These are phyloP conservation scores for Microtus obscurus DNA, from an alignment of 2,797 vertebrate species.

Conservation along the genomic window DNA sequence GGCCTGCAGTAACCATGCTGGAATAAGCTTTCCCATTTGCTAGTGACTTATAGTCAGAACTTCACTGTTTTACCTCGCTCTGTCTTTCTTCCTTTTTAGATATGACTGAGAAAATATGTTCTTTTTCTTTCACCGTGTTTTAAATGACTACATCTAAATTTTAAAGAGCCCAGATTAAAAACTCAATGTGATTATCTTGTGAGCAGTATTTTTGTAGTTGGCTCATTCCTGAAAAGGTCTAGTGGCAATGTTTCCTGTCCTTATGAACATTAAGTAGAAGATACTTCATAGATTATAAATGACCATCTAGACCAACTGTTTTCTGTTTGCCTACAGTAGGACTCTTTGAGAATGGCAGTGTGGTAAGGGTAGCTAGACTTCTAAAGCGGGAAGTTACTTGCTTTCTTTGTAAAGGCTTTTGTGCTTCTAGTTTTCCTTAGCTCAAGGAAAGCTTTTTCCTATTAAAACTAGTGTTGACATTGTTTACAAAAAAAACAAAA, in stretches of 20 bases:
- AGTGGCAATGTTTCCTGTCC: not conserved
- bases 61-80: not conserved
- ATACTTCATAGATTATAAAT: not conserved
- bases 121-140: not conserved
- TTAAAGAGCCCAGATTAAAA: not conserved
- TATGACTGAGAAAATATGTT: constrained; percentile 6
- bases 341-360: not conserved
- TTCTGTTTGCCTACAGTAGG: not conserved
- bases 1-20: not conserved
- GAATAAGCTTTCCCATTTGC: constrained; percentile 29
- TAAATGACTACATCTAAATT: not conserved
- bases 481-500: not conserved
- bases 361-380: constrained; percentile 25
- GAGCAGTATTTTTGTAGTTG: not conserved
- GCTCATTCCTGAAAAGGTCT: not conserved
- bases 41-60: not conserved
- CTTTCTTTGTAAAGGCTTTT: not conserved
- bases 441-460: not conserved
- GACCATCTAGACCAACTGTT: not conserved
- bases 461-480: constrained; percentile 23
- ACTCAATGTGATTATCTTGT: not conserved
- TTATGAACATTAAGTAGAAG: not conserved
- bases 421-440: not conserved
- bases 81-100: not conserved
- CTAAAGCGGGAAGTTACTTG: not conserved